Percentiles rank a stretch among this genome's conserved stretches.
Conservation (phyloP, 1,140 invertebrate species). For the Bursaphelenchus mucronatus region DNA sequence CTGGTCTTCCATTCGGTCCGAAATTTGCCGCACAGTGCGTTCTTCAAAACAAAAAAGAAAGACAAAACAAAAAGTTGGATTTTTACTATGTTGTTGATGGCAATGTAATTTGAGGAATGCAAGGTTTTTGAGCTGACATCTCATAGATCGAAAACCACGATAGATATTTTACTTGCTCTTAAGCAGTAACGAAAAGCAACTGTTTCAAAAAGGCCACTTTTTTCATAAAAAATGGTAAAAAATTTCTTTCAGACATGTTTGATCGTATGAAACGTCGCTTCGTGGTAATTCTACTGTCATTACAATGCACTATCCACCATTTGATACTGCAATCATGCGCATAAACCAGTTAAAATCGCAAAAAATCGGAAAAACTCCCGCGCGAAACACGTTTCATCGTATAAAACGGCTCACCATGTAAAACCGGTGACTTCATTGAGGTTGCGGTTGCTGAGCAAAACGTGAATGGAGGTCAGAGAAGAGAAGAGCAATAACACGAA, state of each 20-base stretch:
- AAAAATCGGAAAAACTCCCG: neutral
- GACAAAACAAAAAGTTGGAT: neutral
- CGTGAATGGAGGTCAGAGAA: constrained; percentile 80
- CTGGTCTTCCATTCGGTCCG: neutral
- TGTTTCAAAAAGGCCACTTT: neutral
- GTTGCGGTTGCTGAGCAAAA: constrained; percentile 83
- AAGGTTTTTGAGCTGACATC: neutral
- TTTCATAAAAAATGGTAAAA: too few species aligned
- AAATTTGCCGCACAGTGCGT: neutral
- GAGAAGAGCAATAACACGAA: constrained; percentile 79
- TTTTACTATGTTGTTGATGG: neutral
- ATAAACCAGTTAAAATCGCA: constrained; percentile 4
- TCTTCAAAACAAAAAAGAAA: neutral
- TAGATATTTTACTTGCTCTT: neutral
- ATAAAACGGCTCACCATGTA: constrained; percentile 69
- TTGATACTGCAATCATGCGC: neutral
- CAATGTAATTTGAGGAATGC: neutral
- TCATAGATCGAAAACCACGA: neutral
- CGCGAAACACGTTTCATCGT: too few species aligned
- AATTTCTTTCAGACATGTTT: neutral
- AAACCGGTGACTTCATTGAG: constrained; percentile 81
- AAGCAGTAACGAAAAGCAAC: neutral
- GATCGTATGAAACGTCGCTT: neutral
- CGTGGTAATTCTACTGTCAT: neutral
- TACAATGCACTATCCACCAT: neutral